Evolutionary conservation across 2,113 vertebrate genomes (phyloP), one percentile per base, ranked within the genome.

Genomic region (Geothlypis trichas): DNA sequence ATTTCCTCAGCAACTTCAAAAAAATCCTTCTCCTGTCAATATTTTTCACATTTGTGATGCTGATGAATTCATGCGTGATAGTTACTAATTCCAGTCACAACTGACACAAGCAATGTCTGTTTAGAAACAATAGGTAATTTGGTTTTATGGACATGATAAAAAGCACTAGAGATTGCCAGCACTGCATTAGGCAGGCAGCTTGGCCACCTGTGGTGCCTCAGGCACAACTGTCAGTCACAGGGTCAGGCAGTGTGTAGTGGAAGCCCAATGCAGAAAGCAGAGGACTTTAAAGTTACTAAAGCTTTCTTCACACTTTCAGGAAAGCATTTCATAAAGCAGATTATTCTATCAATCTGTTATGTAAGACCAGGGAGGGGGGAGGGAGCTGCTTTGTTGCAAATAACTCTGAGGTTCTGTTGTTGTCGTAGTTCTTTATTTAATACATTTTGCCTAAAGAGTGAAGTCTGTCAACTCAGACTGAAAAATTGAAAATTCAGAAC

Each of bases 81-180:
- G 21, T 52, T 93, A 67, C 39, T 84, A 82, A 94, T 95, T 90
- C 59, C 30, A 89, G 49, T 85, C 72, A 94, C 59, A 75, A 30
- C 18, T 63, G 41, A 85, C 47, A 74, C 11, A 41, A 90, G 51
- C 21, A 73, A 27, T 5, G 57, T 9, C 68, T 79, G 19, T 59
- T 89, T 82, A 87, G 72, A 69, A 94, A 96, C 42, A 89, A 69
- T 30, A 91, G 75, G 78, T 85, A 54, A 67, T 81, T 81, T 51
- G 49, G 6, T 61, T 94, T 85, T 41, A 67, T 69, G 61, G 21
- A 49, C 13, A 47, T 15, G 47, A 67, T 33, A 47, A 89, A 94
- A 93, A 61, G 33, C 67, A 39, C 14, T 35, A 72, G 61, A 72
- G 42, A 68, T 23, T 85, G 73, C 51, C 58, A 83, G 72, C 20